Base-by-base conservation (phyloP, 2,113 vertebrate species). In the Aspiorhynchus laticeps region DNA sequence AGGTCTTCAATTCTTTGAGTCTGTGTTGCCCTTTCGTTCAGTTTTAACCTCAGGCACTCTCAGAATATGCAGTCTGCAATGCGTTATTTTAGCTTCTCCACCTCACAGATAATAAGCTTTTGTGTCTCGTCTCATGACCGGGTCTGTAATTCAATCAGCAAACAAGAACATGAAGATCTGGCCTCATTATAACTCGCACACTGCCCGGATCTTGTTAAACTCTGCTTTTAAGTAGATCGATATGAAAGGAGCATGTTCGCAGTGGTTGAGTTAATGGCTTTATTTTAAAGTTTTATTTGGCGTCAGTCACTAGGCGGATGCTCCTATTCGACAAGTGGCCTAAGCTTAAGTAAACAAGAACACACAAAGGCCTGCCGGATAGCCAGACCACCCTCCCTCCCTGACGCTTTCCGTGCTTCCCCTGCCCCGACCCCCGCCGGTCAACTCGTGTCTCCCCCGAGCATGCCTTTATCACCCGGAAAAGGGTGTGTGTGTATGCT, bases 341-440 rank as follows among this genome's bases (percentile, higher is more conserved):
- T 36, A 15, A 80, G 81, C 78, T 80, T 78, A 82, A 86, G 65
- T 88, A 91, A 92, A 93, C 87, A 90, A 88, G 90, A 90, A 90
- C 86, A 75, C 75, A 61, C 83, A 63, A 80, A 76, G 80, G 84
- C 86, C 53, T 61, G 69, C 80, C 63, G 69, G 80, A 82, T 67
- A 48, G 28, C 19, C 73, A 3, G 56, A 41, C 80, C 67, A 87
- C 83, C 80, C 83, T 85, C 51, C 81, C 74, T 84, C 85, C 67
- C 48, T 69, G 33, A 51, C 24, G 31, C 73, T 84, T 75, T 80
- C 80, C 61, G 9, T 33, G 24, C 75, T 69, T 75, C 86, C 63
- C 56, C 56, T 28, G 73, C 10, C 67, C 33, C 53, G 21, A 65
- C 61, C 41, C n/a, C 84, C 73, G 65, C 38, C 71, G 24, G 19